phyloP scores from a whole-genome alignment of 2,797 vertebrate genomes.

The Nannoperca obscura region DNA sequence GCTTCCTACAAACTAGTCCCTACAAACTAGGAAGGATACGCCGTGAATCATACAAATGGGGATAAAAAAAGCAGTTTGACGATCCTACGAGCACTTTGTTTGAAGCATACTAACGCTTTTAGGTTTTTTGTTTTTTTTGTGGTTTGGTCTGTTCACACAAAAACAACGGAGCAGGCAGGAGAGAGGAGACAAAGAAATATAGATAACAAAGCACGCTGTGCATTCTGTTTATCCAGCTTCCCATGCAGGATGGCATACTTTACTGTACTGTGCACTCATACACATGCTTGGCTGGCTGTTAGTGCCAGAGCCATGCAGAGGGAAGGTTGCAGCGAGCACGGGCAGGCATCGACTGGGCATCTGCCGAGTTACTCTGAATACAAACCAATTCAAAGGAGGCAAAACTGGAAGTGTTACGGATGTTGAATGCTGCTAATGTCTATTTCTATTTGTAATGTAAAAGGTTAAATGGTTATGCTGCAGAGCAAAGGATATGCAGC shows the following conservation, averaged over 20 bases:
- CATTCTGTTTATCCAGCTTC: conserved; percentile 64
- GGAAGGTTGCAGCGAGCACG: conserved; percentile 62
- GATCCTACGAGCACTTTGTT: conserved; percentile 22
- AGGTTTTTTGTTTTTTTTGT: conserved; percentile 6
- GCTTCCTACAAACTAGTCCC: conserved; percentile 40
- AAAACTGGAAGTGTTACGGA: conserved; percentile 15
- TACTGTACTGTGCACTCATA: conserved; percentile 39
- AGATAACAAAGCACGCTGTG: conserved; percentile 55
- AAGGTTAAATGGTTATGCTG: conserved; percentile 25
- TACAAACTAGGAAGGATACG: too few relatives aligned
- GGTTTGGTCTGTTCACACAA: conserved; percentile 54
- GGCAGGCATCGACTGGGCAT: conserved; percentile 71
- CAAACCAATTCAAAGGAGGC: conserved; percentile 43
- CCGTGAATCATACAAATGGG: not conserved
- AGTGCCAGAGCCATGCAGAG: conserved; percentile 72
- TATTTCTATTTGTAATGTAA: conserved; percentile 12
- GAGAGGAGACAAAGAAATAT: conserved; percentile 48
- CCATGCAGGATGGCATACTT: conserved; percentile 77
- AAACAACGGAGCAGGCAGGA: conserved; percentile 65
- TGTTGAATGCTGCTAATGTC: conserved; percentile 4
- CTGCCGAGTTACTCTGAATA: conserved; percentile 33
- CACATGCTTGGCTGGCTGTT: conserved; percentile 80
- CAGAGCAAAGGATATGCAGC: conserved; percentile 28
- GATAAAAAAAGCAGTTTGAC: not conserved
- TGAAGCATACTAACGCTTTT: conserved; percentile 50